A percentile compares a stretch with the other conserved stretches of the same genome.
These are phyloP conservation scores for Dendronephthya gigantea DNA, from an alignment of 64 coral and sea anemone species.

Conservation along the genomic window DNA sequence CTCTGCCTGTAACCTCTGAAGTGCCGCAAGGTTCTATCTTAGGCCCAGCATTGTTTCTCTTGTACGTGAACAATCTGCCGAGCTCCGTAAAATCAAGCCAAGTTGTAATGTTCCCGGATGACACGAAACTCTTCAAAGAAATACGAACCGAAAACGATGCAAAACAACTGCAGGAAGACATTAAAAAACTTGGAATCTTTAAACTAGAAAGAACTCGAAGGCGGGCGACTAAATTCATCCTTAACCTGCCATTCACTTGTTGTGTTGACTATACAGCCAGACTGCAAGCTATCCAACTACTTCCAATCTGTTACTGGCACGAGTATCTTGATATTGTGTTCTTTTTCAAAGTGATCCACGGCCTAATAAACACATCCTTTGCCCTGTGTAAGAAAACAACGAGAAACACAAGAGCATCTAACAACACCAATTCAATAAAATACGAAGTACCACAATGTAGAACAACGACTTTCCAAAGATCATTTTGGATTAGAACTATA, in stretches of 20 bases:
- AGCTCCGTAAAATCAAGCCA: slow-evolving; percentile 8
- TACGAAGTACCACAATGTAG: no score
- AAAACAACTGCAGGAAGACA: background rate
- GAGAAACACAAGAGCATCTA: no score
- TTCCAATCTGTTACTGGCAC: no score
- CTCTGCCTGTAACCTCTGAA: background rate
- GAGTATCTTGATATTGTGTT: no score
- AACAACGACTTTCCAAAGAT: no score
- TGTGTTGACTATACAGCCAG: no score
- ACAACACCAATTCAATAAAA: no score
- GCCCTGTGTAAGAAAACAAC: no score
- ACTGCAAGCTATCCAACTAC: no score
- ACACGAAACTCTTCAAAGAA: slow-evolving; percentile 21
- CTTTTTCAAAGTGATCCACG: no score
- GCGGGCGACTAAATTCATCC: background rate
- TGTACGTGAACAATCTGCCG: slow-evolving; percentile 23
- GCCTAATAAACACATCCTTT: no score
- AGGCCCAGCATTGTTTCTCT: background rate
- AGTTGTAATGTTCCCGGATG: slow-evolving; percentile 8
- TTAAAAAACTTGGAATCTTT: slow-evolving; percentile 1
- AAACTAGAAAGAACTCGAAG: slow-evolving; percentile 2
- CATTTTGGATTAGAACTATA: no score
- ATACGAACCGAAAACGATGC: background rate
- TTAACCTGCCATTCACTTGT: background rate
- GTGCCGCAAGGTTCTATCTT: slow-evolving; percentile 17